phyloP scores from a whole-genome alignment of 2,797 vertebrate genomes.

The Apogon hyalosoma region DNA sequence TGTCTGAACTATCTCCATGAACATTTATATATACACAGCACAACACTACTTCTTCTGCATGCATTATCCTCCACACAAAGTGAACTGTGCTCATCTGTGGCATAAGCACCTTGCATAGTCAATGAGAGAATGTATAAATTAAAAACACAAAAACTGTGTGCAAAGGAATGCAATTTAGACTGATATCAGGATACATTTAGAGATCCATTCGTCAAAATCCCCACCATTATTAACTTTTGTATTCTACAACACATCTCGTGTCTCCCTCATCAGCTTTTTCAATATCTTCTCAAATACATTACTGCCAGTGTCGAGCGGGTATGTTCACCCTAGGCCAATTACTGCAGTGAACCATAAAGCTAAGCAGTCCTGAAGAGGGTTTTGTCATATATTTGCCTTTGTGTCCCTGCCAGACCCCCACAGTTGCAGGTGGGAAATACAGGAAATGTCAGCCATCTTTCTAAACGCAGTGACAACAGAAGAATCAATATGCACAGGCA shows the following conservation, averaged over 20 bases:
- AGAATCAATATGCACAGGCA: constrained; percentile 79
- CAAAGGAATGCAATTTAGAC: constrained; percentile 85
- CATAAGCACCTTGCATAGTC: constrained; percentile 77
- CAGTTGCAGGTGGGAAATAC: constrained; percentile 50
- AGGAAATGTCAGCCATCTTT: constrained; percentile 68
- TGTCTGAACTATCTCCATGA: constrained; percentile 54
- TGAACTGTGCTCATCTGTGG: constrained; percentile 67
- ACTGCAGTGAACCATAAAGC: constrained; percentile 80
- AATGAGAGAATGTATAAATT: constrained; percentile 82
- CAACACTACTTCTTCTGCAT: constrained; percentile 52
- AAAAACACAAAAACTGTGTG: constrained; percentile 74
- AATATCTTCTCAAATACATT: constrained; percentile 86
- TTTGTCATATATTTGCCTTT: constrained; percentile 78
- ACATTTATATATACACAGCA: constrained; percentile 55
- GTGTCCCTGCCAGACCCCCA: constrained; percentile 65
- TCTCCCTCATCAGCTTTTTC: constrained; percentile 86
- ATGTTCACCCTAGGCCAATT: constrained; percentile 83
- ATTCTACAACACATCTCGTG: constrained; percentile 85
- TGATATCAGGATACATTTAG: constrained; percentile 84
- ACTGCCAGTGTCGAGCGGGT: constrained; percentile 75
- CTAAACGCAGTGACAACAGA: constrained; percentile 66
- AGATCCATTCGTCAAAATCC: constrained; percentile 87
- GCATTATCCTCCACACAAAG: constrained; percentile 73
- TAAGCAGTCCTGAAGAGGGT: constrained; percentile 69
- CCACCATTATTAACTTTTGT: constrained; percentile 86